Conservation (phyloP, 2,888 invertebrate species). For the Polietes domitor region DNA sequence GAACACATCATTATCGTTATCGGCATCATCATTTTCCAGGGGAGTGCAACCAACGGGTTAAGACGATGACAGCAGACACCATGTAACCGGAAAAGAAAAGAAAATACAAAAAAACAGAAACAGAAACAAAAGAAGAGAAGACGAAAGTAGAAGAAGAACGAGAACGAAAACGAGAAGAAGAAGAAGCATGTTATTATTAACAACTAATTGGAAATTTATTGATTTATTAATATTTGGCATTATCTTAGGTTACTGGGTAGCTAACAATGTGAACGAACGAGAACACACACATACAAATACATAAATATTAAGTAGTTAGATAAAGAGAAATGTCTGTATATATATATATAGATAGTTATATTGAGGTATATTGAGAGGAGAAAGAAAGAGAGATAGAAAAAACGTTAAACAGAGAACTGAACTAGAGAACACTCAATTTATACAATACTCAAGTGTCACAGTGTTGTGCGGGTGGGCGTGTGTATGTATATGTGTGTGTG, state of each 20-base stretch:
- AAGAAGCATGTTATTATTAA: constrained; percentile 72
- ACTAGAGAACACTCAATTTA: constrained; percentile 32
- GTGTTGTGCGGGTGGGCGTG: constrained; percentile 17
- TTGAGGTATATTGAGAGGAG: not conserved
- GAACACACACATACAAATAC: constrained; percentile 44
- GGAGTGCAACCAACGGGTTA: not conserved
- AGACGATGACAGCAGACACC: not conserved
- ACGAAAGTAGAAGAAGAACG: constrained; percentile 26
- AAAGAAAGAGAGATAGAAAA: not conserved
- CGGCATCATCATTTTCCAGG: not conserved
- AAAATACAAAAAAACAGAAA: not conserved
- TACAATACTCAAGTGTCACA: constrained; percentile 11
- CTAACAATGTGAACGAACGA: constrained; percentile 46
- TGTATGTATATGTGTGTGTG: constrained; percentile 14
- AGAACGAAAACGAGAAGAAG: constrained; percentile 58
- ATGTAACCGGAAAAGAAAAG: not conserved
- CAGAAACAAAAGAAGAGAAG: constrained; percentile 29
- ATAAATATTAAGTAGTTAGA: constrained; percentile 63
- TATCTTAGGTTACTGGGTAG: constrained; percentile 14
- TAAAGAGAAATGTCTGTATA: too few species aligned
- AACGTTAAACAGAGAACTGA: not conserved
- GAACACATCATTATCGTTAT: not conserved
- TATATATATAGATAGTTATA: not conserved
- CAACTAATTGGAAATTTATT: constrained; percentile 74
- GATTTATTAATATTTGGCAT: constrained; percentile 70